Evolutionary conservation across 2,888 invertebrate genomes (phyloP), one percentile per base, ranked within the genome.

Genomic region (Koerneria pararmatus): DNA sequence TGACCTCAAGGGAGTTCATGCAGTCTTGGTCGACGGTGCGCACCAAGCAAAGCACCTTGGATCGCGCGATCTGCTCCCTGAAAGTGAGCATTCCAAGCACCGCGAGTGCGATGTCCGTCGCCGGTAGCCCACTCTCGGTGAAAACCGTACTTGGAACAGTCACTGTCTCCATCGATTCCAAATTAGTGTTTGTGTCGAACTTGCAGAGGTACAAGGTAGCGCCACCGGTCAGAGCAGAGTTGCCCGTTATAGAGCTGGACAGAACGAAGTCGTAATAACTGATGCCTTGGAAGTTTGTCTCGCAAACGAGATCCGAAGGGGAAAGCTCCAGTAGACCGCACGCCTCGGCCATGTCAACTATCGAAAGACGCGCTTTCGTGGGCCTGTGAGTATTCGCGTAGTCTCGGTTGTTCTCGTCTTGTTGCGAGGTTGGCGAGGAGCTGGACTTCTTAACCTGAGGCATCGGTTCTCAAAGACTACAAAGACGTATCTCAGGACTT

Each of bases 191-290:
- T n/a, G 62, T 71, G 68, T 80, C 80, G 65, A 80, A 75, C 60
- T 79, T 79, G 15, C 78, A 79, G 61, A 80, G 67, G 63, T 78
- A 78, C 22, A 80, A 57, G 58, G 73, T 74, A 60, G 71, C 75
- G 22, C 76, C 74, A 24, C 63, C 69, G 8, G 58, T 58, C 8
- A 65, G 63, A 59, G 57, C 46, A 2, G 32, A 22, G 32, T 41
- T 37, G 60, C 69, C 11, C 67, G 56, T 19, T 64, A 58, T 32
- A 53, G 74, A 51, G 27, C 71, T 69, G 31, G 80, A 80, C 31
- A 80, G 68, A n/a, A 80, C 76, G 59, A 71, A 80, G 65, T 80
- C 78, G 64, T 80, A 80, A 65, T 80, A 79, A 66, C 70, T 71
- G 46, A 77, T 73, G 8, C 80, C 78, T 24, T 66, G 41, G 41